These are phyloP conservation scores for Xenus cinereus DNA, from an alignment of 2,113 vertebrate genomes.

Conservation along the genomic window DNA sequence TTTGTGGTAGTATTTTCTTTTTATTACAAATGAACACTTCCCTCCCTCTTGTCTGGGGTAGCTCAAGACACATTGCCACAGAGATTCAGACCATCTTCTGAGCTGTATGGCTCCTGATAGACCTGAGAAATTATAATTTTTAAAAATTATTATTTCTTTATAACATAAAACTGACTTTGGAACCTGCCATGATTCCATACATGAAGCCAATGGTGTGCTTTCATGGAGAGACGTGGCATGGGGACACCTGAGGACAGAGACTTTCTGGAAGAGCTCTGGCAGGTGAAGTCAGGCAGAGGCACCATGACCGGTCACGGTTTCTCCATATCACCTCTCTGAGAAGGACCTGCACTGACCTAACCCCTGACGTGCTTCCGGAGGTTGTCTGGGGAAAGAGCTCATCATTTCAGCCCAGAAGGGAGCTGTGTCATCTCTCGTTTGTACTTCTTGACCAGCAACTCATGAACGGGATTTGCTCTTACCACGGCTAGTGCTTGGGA, in stretches of 20 bases:
- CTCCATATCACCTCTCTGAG: not conserved
- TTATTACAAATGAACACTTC: not conserved
- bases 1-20: not conserved
- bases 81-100: not conserved
- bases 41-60: not conserved
- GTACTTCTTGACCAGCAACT: not conserved
- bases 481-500: not conserved
- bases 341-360: not conserved
- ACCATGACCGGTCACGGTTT: accelerated
- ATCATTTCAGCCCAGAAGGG: not conserved
- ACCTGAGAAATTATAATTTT: not conserved
- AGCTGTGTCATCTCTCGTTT: not conserved
- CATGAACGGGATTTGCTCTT: accelerated
- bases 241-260: not conserved
- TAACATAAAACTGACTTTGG: not conserved
- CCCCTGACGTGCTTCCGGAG: not conserved
- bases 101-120: not conserved
- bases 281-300: not conserved
- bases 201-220: not conserved
- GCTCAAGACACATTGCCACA: not conserved
- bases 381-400: not conserved
- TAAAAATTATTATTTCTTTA: not conserved
- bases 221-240: not conserved
- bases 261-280: not conserved
- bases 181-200: not conserved